Percentiles rank a stretch among this genome's conserved stretches.
Evolutionary conservation across 2,113 vertebrate species (phyloP).

Genomic region (Pachycephala philippinensis): DNA sequence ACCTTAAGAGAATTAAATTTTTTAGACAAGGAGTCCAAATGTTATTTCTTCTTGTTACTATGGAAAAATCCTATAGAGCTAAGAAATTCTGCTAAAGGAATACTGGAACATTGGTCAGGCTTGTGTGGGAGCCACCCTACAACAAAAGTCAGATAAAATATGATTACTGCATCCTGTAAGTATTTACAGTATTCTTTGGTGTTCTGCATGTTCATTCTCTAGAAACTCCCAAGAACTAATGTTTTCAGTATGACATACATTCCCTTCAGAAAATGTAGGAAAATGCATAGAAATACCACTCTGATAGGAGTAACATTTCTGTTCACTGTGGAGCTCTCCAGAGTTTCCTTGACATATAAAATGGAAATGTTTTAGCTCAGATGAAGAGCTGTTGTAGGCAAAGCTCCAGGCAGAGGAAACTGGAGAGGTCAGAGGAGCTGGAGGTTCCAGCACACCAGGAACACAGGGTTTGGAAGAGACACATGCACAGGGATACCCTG

Average conservation of each 20-base stretch:
- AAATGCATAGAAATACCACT: neutral
- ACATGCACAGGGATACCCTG: neutral
- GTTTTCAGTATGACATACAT: neutral
- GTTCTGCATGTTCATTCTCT: neutral
- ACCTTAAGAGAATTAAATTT: neutral
- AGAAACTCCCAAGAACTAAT: neutral
- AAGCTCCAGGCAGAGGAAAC: neutral
- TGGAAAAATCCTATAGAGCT: neutral
- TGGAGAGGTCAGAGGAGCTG: neutral
- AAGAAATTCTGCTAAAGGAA: neutral
- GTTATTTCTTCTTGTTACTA: neutral
- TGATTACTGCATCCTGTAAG: neutral
- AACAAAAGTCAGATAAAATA: neutral
- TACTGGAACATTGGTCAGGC: neutral
- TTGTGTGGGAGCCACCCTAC: neutral
- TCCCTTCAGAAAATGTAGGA: neutral
- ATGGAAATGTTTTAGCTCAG: neutral
- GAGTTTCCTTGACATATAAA: neutral
- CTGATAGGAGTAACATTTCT: neutral
- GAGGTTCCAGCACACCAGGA: neutral
- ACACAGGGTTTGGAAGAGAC: neutral
- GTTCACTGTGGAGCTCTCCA: neutral
- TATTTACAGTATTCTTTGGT: neutral
- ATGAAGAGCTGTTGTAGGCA: neutral
- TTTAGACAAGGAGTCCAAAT: neutral